Evolutionary conservation across 2,888 invertebrate genomes (phyloP), one percentile per base, ranked within the genome.

Genomic region (Leucania comma): DNA sequence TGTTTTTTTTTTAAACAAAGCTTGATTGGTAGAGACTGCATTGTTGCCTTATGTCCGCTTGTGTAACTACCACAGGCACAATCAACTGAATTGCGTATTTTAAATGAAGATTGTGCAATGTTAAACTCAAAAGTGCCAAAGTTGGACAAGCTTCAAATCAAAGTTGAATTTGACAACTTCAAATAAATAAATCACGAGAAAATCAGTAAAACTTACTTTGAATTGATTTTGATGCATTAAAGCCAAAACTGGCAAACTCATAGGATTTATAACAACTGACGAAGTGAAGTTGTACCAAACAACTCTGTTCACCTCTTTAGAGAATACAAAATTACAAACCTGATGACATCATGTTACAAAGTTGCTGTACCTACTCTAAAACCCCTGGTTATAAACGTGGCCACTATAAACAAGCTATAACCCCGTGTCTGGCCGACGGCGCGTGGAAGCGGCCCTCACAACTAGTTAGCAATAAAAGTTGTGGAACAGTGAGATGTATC

Each of bases 381-480:
- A 26, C 32, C 50, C 42, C 22, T 9, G 26, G 54, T 75, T 68
- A 29, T 51, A 68, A 62, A 50, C 17, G 50, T n/a, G n/a, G 59
- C 26, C 32, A 56, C 54, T 26, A 42, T 35, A 35, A 60, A 57
- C 75, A 56, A 42, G 42, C 51, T 24, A 35, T 26, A 42, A 51
- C 57, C 66, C 66, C 66, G 24, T 60, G 75, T 68, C 60, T 29
- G 56, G 42, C 17, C 56, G 56, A 14, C 29, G 54, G 56, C 35
- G 32, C n/a, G 56, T 14, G 35, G 26, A 38, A 10, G n/a, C 35
- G 42, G 48, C 46, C 61, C 63, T 67, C 73, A 66, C 53, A 61
- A 69, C 63, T 69, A 62, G 53, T 76, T 70, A 53, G 70, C 42
- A 64, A 58, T 67, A 64, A 72, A 80, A 69, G 56, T 80, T 64